These are phyloP conservation scores for Empis stercorea DNA, from an alignment of 2,888 invertebrate species.

Conservation along the genomic window DNA sequence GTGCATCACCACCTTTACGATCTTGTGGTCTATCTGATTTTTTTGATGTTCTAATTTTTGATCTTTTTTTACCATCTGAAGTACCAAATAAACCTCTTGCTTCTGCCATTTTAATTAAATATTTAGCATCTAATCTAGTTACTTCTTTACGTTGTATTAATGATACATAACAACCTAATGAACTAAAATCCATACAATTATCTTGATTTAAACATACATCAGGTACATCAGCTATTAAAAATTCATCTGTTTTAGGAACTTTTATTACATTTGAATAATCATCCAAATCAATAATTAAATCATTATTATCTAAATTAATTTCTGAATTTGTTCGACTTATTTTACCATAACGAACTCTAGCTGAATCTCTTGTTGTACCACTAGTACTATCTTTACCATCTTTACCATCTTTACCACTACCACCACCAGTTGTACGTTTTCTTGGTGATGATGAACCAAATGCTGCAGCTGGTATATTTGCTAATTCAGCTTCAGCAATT, in stretches of 20 bases:
- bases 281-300: constrained; percentile 8
- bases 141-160: constrained; percentile 48
- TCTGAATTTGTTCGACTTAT: constrained; percentile 10
- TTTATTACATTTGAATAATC: constrained; percentile 13
- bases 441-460: constrained; percentile 20
- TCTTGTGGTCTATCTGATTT: constrained; percentile 31
- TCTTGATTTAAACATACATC: constrained; percentile 43
- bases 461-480: constrained; percentile 27
- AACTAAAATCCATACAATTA: constrained; percentile 34
- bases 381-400: neutral
- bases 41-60: constrained; percentile 29
- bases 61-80: constrained; percentile 30
- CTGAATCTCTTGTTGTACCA: constrained; percentile 5
- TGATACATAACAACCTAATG: constrained; percentile 46
- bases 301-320: constrained; percentile 6
- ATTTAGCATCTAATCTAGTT: constrained; percentile 65
- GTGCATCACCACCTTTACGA: constrained; percentile 11
- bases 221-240: constrained; percentile 49
- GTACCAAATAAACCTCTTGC: constrained; percentile 62
- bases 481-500: constrained; percentile 27
- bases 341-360: neutral
- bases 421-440: constrained; percentile 15
- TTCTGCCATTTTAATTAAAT: constrained; percentile 74
- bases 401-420: constrained; percentile 1
- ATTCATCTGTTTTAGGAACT: constrained; percentile 38